Evolutionary conservation across 2,113 vertebrate species (phyloP).

Genomic region (Vicugna pacos): DNA sequence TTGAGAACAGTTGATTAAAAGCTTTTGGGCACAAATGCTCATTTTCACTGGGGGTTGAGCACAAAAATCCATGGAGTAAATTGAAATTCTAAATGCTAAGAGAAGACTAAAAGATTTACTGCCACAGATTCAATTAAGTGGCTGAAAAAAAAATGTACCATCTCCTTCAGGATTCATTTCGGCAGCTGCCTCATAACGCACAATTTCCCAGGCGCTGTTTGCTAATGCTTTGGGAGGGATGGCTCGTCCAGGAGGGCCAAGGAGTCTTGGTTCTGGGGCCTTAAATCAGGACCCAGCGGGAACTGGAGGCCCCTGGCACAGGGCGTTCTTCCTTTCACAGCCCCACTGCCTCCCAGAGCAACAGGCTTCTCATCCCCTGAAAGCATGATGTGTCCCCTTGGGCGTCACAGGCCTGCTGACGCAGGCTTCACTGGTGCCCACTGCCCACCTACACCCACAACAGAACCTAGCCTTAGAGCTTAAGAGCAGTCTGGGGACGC

Average conservation of each 20-base stretch:
- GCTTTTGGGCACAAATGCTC: constrained; percentile 84
- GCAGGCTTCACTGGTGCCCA: accelerated
- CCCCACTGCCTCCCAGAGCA: neutral
- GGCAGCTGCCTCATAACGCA: constrained; percentile 14
- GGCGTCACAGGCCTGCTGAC: constrained; percentile 29
- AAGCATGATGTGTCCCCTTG: accelerated
- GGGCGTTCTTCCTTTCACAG: neutral
- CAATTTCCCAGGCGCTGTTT: constrained; percentile 59
- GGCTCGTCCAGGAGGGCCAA: neutral
- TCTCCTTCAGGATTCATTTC: constrained; percentile 70
- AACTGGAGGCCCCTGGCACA: neutral
- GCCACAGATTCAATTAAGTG: constrained; percentile 82
- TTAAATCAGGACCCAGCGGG: neutral
- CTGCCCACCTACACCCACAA: neutral
- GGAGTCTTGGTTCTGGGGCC: neutral
- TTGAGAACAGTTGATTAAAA: constrained; percentile 84
- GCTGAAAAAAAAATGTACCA: constrained; percentile 61
- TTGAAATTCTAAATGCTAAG: constrained; percentile 81
- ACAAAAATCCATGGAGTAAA: constrained; percentile 83
- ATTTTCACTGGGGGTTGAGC: constrained; percentile 79
- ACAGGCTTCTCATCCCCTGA: accelerated
- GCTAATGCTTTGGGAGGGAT: neutral
- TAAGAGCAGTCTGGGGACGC: too few species aligned
- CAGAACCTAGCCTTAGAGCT: neutral
- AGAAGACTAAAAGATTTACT: constrained; percentile 79